phyloP scores from a whole-genome alignment of 2,797 vertebrate genomes.

The Zonotrichia albicollis region DNA sequence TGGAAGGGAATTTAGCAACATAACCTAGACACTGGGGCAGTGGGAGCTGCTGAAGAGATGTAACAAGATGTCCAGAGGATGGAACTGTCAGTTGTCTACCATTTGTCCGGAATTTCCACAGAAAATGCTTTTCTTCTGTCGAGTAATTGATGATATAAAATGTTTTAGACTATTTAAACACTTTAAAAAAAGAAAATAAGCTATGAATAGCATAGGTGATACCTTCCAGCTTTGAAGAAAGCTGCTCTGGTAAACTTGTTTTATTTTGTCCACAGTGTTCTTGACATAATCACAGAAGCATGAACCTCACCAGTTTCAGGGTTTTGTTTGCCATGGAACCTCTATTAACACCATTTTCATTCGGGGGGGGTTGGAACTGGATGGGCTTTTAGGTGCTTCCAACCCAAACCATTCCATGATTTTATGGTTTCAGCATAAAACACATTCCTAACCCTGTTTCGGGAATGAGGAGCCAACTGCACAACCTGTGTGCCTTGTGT shows the following conservation, averaged over 20 bases:
- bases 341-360: neutral
- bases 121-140: neutral
- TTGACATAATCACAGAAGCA: neutral
- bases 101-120: neutral
- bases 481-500: neutral
- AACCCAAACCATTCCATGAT: neutral
- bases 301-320: neutral
- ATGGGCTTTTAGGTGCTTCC: neutral
- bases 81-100: neutral
- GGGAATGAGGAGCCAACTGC: neutral
- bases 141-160: neutral
- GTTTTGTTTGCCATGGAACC: neutral
- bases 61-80: neutral
- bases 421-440: neutral
- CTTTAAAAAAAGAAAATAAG: neutral
- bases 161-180: neutral
- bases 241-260: neutral
- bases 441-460: neutral
- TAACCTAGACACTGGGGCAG: neutral
- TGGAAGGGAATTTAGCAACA: neutral
- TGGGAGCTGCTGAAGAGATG: neutral
- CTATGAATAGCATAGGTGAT: neutral
- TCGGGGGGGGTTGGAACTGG: neutral
- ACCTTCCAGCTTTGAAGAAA: neutral
- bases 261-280: neutral